Base-by-base conservation (phyloP, 2,113 vertebrate species). In the Ptyas mucosa region DNA sequence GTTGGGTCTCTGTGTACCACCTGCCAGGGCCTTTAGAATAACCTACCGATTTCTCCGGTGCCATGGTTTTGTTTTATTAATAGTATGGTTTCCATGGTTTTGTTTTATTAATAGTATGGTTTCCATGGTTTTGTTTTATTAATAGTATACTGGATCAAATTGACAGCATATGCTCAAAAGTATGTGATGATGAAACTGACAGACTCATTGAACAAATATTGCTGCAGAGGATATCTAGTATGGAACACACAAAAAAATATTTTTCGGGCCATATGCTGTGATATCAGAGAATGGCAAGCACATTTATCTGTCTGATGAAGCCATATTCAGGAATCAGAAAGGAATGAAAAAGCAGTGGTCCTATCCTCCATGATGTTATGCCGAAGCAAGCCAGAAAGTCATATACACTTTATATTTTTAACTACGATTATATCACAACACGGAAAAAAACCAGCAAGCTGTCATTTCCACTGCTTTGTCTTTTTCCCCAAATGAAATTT, bases 231-330 rank as follows among this genome's bases (percentile, higher is more conserved):
- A 24, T 89, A 58, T 89, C 29, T 0, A n/a, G 81, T 64, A 1
- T 1, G 57, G 85, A 91, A 39, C 0, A 2, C 3, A 18, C 24
- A 58, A 87, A 85, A 93, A 39, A 43, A 87, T 94, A 2, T 93
- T 89, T 39, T 90, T 52, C n/a, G 6, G 1, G 11, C n/a, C 29
- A 55, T 24, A 54, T 1, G 14, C 55, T 0, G 12, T 12, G 0
- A 34, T 61, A 91, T 91, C 3, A 8, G 0, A n/a, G 1, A 15
- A 61, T 69, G 1, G 52, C 0, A 75, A 90, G 88, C 93, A 92
- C 46, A 43, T 51, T 69, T 14, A 64, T 91, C 64, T 92, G 46
- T 89, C 87, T 93, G 49, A 54, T 90, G 55, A 91, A 91, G 46
- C 46, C 46, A 49, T 49, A 7, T 49, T 49, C 46, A 49, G 90